Evolutionary conservation across 2,888 invertebrate genomes (phyloP).

Genomic region (Cheilosia scutellata): DNA sequence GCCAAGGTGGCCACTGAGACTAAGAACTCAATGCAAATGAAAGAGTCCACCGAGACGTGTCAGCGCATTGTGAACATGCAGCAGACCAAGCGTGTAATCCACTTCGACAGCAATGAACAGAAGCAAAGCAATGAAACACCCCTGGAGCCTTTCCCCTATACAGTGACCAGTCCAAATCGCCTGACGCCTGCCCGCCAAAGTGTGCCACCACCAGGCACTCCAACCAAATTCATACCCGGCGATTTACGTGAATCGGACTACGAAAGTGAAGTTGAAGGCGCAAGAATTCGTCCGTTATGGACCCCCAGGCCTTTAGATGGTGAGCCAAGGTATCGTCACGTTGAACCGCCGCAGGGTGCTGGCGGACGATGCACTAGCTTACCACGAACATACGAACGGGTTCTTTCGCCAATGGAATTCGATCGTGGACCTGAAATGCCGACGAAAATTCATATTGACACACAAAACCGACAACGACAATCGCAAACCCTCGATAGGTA

Average conservation of each 20-base stretch:
- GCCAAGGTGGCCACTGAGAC: conserved; percentile 88
- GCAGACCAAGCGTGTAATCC: conserved; percentile 89
- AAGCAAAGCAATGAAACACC: conserved; percentile 77
- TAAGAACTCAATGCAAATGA: conserved; percentile 89
- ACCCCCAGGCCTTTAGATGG: conserved; percentile 87
- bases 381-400: conserved; percentile 85
- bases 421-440: conserved; percentile 85
- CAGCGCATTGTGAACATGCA: conserved; percentile 88
- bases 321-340: conserved; percentile 86
- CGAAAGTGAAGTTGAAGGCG: conserved; percentile 88
- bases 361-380: conserved; percentile 85
- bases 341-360: conserved; percentile 85
- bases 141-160: conserved; percentile 85
- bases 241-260: conserved; percentile 89
- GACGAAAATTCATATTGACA: conserved; percentile 81
- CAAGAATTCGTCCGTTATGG: conserved; percentile 87
- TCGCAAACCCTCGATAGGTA: conserved; percentile 82
- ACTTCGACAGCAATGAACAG: conserved; percentile 86
- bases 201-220: conserved; percentile 85
- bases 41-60: conserved; percentile 88
- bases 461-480: conserved; percentile 76
- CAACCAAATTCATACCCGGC: conserved; percentile 88
- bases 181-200: conserved; percentile 81
- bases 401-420: conserved; percentile 87
- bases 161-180: conserved; percentile 83